Base-by-base conservation (phyloP, 2,888 invertebrate species). In the Portevinia maculata region DNA sequence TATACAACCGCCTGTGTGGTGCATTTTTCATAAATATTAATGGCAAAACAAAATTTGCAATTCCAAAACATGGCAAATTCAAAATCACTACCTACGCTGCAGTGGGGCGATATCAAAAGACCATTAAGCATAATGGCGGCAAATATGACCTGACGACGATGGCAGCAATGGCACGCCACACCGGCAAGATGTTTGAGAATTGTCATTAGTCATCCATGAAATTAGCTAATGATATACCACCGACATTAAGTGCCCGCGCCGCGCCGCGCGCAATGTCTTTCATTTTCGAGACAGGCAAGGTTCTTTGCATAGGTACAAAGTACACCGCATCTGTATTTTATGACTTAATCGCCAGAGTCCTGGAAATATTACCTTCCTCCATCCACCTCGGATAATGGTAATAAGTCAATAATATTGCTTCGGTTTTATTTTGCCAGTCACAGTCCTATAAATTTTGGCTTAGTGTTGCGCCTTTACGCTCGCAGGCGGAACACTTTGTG, bases 191-290 rank as follows among this genome's bases (percentile, higher is more conserved):
- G 64, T 48, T 65, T 71, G 34, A 53, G 44, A 60, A 73, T 73
- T 50, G 79, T 79, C 79, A 79, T 79, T 79, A 79, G 79, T 79
- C 73, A 79, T 73, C 79, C 79, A 60, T 79, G 67, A 73, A 79
- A 73, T 79, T 79, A 73, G 71, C 67, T 73, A 67, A 79, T 79
- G 79, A 79, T 79, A 79, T 73, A 79, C 73, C 60, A 65, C 73
- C 60, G 59, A 65, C 71, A 78, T 71, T 65, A 78, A 71, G 78
- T 65, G 64, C 52, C 65, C 44, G 44, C 69, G 60, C 44, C 32
- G n/a, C n/a, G n/a, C n/a, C n/a, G n/a, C 69, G 46, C 39, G 24
- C 62, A 41, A 4, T 55, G 46, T 48, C 41, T 57, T 21, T 13
- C 50, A 32, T 41, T 64, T 64, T 57, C 53, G 34, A 57, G 59